Base-by-base conservation (phyloP, 2,888 invertebrate species). In the Drosophila monieri region DNA sequence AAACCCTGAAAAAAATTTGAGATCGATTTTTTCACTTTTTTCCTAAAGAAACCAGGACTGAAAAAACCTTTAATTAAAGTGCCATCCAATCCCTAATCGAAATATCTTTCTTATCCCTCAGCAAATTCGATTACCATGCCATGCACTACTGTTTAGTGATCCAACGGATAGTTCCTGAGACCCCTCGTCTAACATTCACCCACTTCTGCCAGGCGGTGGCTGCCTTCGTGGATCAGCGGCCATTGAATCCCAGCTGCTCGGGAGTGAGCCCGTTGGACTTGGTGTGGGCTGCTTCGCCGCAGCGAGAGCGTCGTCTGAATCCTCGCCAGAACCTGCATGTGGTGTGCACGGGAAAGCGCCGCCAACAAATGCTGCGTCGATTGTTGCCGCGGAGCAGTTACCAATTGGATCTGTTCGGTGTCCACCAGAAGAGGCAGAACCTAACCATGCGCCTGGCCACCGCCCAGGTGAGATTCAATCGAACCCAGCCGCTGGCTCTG, bases 71-170 rank as follows among this genome's bases (percentile, higher is more conserved):
- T 3, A 21, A 18, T 18, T 1, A 18, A 18, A 21, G 3, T 21
- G 21, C 21, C 37, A n/a, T 14, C 15, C 15, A n/a, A 39, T 15
- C 14, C 9, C 3, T 18, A 9, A 39, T 14, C n/a, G 12, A 1
- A 14, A 6, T 35, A n/a, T 6, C 2, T 14, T 6, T 35, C 39
- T 9, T 4, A 18, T 23, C 18, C 18, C 4, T 25, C 62, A 91
- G 91, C 62, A 91, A 92, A 78, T 83, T 90, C 47, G 91, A 92
- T 67, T 90, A 89, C 44, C 91, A 92, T 77, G 91, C 90, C 1
- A 89, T 92, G 78, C 90, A 91, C 67, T 92, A 92, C 65, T 92
- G 91, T 49, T 56, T 92, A 60, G 89, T 91, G 21, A 76, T 92
- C 1, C 75, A 88, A 77, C 77, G 90, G 75, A 64, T 90, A 53